These are phyloP conservation scores for Homarus americanus DNA, from an alignment of 1,140 invertebrate genomes.

Conservation along the genomic window DNA sequence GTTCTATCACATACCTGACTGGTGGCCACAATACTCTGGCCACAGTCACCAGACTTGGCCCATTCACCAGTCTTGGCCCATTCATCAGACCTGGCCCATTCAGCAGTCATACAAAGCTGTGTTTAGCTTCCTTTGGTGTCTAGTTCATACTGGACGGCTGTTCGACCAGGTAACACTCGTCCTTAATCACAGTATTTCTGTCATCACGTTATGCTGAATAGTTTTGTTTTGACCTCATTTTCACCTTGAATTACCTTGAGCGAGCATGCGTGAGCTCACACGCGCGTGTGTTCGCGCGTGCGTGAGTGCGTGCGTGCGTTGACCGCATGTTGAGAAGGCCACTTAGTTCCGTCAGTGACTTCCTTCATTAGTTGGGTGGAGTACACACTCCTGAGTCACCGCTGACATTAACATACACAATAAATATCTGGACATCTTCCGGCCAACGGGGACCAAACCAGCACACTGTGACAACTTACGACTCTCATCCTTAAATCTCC, in stretches of 20 bases:
- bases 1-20: too few relatives aligned
- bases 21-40: too few relatives aligned
- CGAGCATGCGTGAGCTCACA: background rate
- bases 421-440: slow-evolving; percentile 65
- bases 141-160: too few relatives aligned
- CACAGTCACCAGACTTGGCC: too few relatives aligned
- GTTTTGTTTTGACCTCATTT: background rate
- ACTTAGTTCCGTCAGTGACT: slow-evolving; percentile 69
- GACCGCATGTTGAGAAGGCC: slow-evolving; percentile 55
- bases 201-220: background rate
- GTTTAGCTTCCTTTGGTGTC: too few relatives aligned
- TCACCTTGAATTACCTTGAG: background rate
- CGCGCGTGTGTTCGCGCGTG: slow-evolving; percentile 20
- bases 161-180: background rate
- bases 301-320: slow-evolving; percentile 60
- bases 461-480: background rate
- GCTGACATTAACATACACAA: slow-evolving; percentile 61
- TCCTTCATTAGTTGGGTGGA: slow-evolving; percentile 73
- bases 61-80: too few relatives aligned
- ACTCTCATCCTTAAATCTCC: background rate
- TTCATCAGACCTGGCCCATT: too few relatives aligned
- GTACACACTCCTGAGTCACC: slow-evolving; percentile 66
- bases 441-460: slow-evolving; percentile 26
- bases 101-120: too few relatives aligned
- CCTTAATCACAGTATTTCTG: background rate